A percentile compares a stretch with the other conserved stretches of the same genome.
These are phyloP conservation scores for Argyresthia goedartella DNA, from an alignment of 2,888 invertebrate species.

Conservation along the genomic window DNA sequence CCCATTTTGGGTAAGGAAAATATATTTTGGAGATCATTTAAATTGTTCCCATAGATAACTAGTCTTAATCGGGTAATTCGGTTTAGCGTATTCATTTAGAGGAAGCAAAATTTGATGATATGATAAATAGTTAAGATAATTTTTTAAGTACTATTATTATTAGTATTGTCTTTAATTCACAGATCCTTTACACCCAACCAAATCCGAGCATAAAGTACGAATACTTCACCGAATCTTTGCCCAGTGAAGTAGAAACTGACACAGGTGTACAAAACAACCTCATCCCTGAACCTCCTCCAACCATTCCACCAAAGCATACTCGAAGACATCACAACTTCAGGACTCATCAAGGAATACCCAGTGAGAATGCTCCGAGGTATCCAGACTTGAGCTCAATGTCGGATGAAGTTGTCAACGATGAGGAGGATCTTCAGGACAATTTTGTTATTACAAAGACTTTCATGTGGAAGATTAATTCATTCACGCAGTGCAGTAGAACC, in stretches of 20 bases:
- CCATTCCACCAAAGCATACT: conserved; percentile 38
- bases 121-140: too few relatives aligned
- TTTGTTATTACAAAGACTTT: conserved; percentile 64
- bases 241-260: conserved; percentile 45
- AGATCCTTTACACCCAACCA: conserved; percentile 85
- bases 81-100: too few relatives aligned
- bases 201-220: conserved; percentile 94
- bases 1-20: too few relatives aligned
- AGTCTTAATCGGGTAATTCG: too few relatives aligned
- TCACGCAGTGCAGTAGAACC: conserved; percentile 82
- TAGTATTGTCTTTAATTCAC: conserved; percentile 18
- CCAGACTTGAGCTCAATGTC: conserved; percentile 26
- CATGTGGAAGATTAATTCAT: conserved; percentile 83
- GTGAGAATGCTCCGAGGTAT: conserved; percentile 18
- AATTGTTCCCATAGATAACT: too few relatives aligned
- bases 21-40: too few relatives aligned
- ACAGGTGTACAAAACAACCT: conserved; percentile 23
- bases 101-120: too few relatives aligned
- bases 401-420: conserved; percentile 30
- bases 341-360: conserved; percentile 21
- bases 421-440: conserved; percentile 32
- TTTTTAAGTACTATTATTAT: too few relatives aligned
- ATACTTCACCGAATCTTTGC: conserved; percentile 81
- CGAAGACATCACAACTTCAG: conserved; percentile 48
- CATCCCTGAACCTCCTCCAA: conserved; percentile 23